Conservation (phyloP, 2,888 invertebrate genomes). For the Julus scandinavius region DNA sequence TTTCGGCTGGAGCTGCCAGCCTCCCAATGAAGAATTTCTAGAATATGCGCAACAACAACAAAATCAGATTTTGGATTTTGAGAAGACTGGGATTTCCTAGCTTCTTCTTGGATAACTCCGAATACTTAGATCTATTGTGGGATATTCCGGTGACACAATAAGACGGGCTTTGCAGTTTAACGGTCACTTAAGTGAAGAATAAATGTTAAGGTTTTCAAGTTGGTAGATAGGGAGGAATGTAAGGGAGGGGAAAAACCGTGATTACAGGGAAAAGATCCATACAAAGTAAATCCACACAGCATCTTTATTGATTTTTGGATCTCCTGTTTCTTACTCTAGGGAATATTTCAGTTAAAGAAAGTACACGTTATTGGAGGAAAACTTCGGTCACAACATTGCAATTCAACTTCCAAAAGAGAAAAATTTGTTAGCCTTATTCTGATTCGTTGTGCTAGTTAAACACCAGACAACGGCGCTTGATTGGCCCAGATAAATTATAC, state of each 20-base stretch:
- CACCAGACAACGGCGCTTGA: neutral
- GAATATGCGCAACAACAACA: no score
- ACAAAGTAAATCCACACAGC: neutral
- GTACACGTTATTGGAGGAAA: neutral
- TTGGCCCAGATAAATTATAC: neutral
- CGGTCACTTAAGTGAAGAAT: constrained; percentile 16
- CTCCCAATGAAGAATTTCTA: no score
- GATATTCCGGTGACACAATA: neutral
- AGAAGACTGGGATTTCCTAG: neutral
- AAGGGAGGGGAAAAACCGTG: neutral
- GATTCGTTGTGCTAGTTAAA: neutral
- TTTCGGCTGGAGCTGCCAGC: no score
- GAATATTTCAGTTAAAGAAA: constrained; percentile 17
- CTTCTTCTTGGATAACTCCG: neutral
- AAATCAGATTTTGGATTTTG: no score
- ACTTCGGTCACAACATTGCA: neutral
- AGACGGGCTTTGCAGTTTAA: constrained; percentile 26
- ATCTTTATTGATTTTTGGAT: neutral
- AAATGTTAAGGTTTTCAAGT: neutral
- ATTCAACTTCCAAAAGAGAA: neutral
- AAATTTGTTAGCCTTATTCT: neutral
- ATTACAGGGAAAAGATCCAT: constrained; percentile 9
- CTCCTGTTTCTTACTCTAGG: neutral
- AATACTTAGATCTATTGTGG: constrained; percentile 11
- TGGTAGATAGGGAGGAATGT: neutral